Conservation (phyloP, 2,797 vertebrate species). For the Orientallactaga sibirica region DNA sequence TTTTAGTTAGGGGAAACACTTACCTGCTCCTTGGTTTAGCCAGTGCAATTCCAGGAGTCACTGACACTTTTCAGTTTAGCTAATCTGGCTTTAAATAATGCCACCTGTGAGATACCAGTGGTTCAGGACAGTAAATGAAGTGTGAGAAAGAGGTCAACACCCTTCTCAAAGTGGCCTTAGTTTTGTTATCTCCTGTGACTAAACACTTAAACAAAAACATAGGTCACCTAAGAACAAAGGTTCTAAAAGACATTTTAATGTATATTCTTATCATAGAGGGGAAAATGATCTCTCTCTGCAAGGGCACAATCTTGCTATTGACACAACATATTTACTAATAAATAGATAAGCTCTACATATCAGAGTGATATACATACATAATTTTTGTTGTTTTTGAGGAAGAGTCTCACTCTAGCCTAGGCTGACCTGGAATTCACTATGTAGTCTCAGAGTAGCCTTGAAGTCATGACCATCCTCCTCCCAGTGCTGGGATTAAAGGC, state of each 20-base stretch:
- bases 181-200: conserved; percentile 36
- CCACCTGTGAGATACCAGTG: background rate
- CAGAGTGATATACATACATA: background rate
- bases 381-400: too few relatives aligned
- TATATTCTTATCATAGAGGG: conserved; percentile 2
- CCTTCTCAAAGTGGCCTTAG: background rate
- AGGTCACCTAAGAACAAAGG: conserved; percentile 28
- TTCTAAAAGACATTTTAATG: conserved; percentile 34
- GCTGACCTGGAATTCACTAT: too few relatives aligned
- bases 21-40: background rate
- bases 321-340: conserved; percentile 39
- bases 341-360: background rate
- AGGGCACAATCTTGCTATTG: background rate
- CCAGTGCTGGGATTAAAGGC: too few relatives aligned
- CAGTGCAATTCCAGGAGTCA: background rate
- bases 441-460: too few relatives aligned
- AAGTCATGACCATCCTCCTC: too few relatives aligned
- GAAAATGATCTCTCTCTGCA: conserved; percentile 17
- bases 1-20: conserved; percentile 16
- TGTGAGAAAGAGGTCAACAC: background rate
- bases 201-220: conserved; percentile 50
- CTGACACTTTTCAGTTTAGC: background rate
- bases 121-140: background rate
- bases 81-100: background rate
- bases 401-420: too few relatives aligned